Evolutionary conservation across 2,113 vertebrate genomes (phyloP), one percentile per base, ranked within the genome.

Genomic region (Helogale parvula): DNA sequence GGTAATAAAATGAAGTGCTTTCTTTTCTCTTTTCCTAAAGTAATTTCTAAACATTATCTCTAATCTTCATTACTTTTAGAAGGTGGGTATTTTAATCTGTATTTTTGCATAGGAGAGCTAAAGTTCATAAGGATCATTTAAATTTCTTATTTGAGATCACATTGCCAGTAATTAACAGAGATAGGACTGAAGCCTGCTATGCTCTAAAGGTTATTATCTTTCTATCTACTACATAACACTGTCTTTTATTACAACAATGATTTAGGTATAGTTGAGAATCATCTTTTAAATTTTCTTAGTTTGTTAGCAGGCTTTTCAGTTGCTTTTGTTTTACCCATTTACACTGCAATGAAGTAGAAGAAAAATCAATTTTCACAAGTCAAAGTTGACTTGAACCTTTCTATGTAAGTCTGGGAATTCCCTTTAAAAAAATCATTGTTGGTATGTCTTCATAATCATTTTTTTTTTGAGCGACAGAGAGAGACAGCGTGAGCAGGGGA

Each of bases 251-350:
- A 47, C 47, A 80, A 31, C 29, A 68, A 77, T 91, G 71, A 31
- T 71, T 72, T 94, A 85, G 65, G 19, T 68, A 5, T 63, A 72
- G 29, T 54, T 93, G 87, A 97, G 52, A 90, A 83, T 95, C 57
- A 65, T 52, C 15, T 66, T 93, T 96, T 60, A 4, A 54, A 90
- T 71, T 88, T 91, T 80, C 52, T 87, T 72, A 84, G 5, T 33
- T 88, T 95, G 14, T 19, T 90, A 94, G 45, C 71, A 68, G 47
- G n/a, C 23, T 85, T 69, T 96, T 89, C 23, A 41, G 68, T 90
- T 92, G 29, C 8, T 83, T 94, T 97, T 82, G 11, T 93, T 96
- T 90, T 93, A 45, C 1, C 25, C 83, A 21, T 81, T 68, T 94
- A 90, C 35, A 68, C 35, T 81, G 23, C 54, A 76, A 2, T 92